Evolutionary conservation across 1,140 invertebrate genomes (phyloP), one percentile per base, ranked within the genome.

Genomic region (Druon quercuslanigerum): DNA sequence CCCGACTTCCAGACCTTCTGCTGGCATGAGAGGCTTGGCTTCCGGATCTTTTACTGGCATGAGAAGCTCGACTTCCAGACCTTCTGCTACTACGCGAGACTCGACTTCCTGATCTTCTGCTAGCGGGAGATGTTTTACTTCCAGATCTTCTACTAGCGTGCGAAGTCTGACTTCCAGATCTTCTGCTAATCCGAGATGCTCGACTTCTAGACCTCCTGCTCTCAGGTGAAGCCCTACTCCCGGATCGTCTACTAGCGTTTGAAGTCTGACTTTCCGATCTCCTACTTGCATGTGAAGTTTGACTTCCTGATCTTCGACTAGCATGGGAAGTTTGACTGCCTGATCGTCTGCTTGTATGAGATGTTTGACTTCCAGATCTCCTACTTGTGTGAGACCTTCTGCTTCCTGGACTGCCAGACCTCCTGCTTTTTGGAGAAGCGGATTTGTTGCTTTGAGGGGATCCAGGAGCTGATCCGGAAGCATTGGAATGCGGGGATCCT

Each of bases 201-300:
- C 83, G 83, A 82, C 86, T 88, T 9, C 79, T 76, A 51, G 88
- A 90, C 19, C 82, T 79, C 25, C 82, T 85, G 52, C 87, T 89
- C 5, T 71, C 82, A 11, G 70, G 81, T 3, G 85, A 85, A 17
- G 72, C 75, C 9, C 66, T 77, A 56, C 81, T 81, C 46, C 54
- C 80, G 1, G 84, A 85, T 74, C 82, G 76, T 52, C 76, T 75
- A n/a, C 78, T 81, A 0, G 71, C 70, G 46, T 73, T 75, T 7
- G 85, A 84, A 17, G 54, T 60, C 50, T 76, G 79, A 78, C 83
- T 85, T 52, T 66, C 78, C 8, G 83, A 84, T 75, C 78, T 80
- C 33, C 74, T 76, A 70, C 80, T 81, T 16, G 71, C 51, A 40
- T 72, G 73, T 5, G 83, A 85, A 0, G 40, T 60, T 33, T 66